phyloP scores from a whole-genome alignment of 2,888 invertebrate genomes.

The Drosophila mulleri region DNA sequence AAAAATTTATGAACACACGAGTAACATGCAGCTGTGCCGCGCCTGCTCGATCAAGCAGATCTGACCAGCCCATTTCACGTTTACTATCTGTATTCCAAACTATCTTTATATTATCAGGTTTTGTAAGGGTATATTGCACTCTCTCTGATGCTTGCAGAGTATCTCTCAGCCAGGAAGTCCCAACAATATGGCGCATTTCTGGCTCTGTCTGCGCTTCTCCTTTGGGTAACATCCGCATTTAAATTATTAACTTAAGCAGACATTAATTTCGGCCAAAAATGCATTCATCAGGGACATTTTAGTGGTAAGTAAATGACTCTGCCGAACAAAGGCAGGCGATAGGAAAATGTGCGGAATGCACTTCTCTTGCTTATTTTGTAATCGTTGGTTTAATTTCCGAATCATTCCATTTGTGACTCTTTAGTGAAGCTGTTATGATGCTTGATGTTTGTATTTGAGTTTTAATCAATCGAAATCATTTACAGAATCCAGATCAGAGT shows the following conservation, averaged over 20 bases:
- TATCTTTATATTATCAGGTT: too few species aligned
- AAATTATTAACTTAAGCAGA: slow-evolving; percentile 67
- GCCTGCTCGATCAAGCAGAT: background rate
- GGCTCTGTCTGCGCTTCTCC: slow-evolving; percentile 37
- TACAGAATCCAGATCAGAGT: too few species aligned
- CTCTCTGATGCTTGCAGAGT: background rate
- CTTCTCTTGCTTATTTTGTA: background rate
- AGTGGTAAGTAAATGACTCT: slow-evolving; percentile 42
- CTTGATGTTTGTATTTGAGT: too few species aligned
- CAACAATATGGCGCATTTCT: background rate
- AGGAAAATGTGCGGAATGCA: background rate
- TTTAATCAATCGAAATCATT: too few species aligned
- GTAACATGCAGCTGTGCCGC: background rate
- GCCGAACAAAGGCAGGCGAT: background rate
- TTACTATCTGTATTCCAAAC: accelerated
- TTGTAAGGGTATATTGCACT: background rate
- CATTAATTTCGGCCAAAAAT: slow-evolving; percentile 58
- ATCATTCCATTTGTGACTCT: too few species aligned
- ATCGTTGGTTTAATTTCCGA: background rate
- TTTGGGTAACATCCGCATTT: slow-evolving; percentile 69
- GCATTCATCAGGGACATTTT: slow-evolving; percentile 33
- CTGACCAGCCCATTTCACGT: background rate
- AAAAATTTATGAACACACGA: background rate
- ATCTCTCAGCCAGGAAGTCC: background rate
- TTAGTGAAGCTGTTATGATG: too few species aligned